Conservation (phyloP, 1,140 invertebrate species). For the Lithobius niger region DNA sequence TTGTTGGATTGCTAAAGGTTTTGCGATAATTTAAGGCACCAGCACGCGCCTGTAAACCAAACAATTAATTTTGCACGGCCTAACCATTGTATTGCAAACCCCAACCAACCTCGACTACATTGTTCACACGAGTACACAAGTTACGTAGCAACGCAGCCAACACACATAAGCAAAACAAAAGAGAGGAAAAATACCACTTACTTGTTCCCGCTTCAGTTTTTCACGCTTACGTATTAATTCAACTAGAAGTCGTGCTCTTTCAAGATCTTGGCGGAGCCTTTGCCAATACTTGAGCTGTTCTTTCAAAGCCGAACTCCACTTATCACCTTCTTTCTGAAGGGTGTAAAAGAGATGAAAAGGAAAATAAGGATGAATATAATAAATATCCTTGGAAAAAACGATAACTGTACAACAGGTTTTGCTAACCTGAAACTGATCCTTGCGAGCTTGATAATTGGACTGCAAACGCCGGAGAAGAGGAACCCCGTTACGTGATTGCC, state of each 20-base stretch:
- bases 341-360: not conserved
- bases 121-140: too few relatives aligned
- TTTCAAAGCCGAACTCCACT: conserved; percentile 38
- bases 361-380: not conserved
- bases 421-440: conserved; percentile 15
- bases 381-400: too few relatives aligned
- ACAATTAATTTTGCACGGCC: too few relatives aligned
- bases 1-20: too few relatives aligned
- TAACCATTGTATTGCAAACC: too few relatives aligned
- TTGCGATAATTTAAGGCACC: too few relatives aligned
- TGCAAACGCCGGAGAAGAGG: conserved; percentile 77
- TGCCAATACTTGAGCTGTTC: conserved; percentile 90
- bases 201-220: conserved; percentile 79
- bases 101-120: too few relatives aligned
- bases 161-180: conserved; percentile 1
- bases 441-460: conserved; percentile 36
- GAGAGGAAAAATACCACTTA: conserved; percentile 41
- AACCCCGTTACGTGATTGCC: conserved; percentile 91
- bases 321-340: conserved; percentile 5
- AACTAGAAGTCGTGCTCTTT: conserved; percentile 79
- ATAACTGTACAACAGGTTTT: not conserved
- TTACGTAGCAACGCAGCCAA: too few relatives aligned
- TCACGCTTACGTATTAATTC: conserved; percentile 90
- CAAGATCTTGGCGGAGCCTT: conserved; percentile 82
- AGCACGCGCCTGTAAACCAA: too few relatives aligned